These are phyloP conservation scores for Petrophora chlorosata DNA, from an alignment of 2,888 invertebrate genomes.

Conservation along the genomic window DNA sequence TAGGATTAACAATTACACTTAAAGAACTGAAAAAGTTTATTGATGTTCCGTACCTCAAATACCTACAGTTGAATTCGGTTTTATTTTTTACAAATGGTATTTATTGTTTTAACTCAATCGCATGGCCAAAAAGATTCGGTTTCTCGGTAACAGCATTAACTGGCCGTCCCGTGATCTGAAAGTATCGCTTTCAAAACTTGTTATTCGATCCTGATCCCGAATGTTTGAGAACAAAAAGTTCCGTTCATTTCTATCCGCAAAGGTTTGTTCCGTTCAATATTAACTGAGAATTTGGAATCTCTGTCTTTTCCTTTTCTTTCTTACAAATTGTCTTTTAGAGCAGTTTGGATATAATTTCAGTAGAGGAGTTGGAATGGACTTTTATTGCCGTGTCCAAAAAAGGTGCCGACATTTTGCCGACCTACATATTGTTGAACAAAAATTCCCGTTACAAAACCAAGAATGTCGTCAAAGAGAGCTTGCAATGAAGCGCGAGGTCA, in stretches of 20 bases:
- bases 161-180: conserved; percentile 19
- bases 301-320: conserved; percentile 8
- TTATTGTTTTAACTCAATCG: conserved; percentile 13
- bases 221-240: conserved; percentile 30
- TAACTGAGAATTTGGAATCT: conserved; percentile 22
- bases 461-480: no score
- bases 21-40: no score
- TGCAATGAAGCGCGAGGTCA: no score
- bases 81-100: conserved; percentile 9
- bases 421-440: neutral
- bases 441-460: no score
- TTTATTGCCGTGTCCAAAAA: neutral
- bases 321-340: conserved; percentile 13
- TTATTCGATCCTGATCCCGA: conserved; percentile 30
- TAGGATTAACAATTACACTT: no score
- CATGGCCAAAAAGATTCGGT: conserved; percentile 19
- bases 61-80: neutral
- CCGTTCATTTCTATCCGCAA: conserved; percentile 22
- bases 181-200: conserved; percentile 27
- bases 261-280: conserved; percentile 22
- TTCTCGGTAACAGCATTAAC: conserved; percentile 21
- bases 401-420: neutral
- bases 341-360: conserved; percentile 3
- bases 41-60: no score
- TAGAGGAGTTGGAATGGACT: neutral